Base-by-base conservation (phyloP, 1,140 invertebrate genomes). In the Ceratina calcarata region DNA sequence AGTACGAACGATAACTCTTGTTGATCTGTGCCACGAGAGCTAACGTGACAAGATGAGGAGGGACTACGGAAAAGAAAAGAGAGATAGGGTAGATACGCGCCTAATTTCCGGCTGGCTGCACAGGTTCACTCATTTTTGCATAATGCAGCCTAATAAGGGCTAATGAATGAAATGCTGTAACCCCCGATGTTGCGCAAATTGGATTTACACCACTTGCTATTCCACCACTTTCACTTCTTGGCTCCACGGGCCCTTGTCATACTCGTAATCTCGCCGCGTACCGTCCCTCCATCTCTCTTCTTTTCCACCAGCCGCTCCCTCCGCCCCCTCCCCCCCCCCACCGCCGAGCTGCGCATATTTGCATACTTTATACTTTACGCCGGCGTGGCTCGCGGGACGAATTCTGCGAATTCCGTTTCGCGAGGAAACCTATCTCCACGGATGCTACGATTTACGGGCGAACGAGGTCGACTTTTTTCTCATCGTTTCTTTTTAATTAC, bases 61-160 rank as follows among this genome's bases (percentile, higher is more conserved):
- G 45, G 51, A 58, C 37, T 69, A 22, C 8, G 24, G 58, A 62
- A 37, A 78, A 12, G 20, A 37, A 62, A 58, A 76, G 60, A 76
- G 53, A 55, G 12, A 53, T 53, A 53, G 10, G 16, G 51, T 53
- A 66, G 27, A 32, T 60, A 58, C 18, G 55, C 57, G 71, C n/a
- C 80, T 86, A 86, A 86, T 89, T 88, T 89, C 83, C 83, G 80
- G 66, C 75, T 82, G 74, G 74, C 70, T 65, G 61, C 77, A 53
- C 67, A 68, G 84, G 79, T 86, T 87, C 83, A 79, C 83, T 86
- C 83, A 89, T 90, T 90, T 89, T 90, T 87, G 89, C 89, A 91
- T 91, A 91, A 91, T 89, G 85, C 83, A 87, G 81, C 86, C 82
- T 90, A 91, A 89, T 90, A 89, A 90, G 89, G 70, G 69, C 85